Percentiles rank a stretch among this genome's conserved stretches.
Evolutionary conservation across 2,888 invertebrate species (phyloP).

Genomic region (Scaptomyza caliginosa): DNA sequence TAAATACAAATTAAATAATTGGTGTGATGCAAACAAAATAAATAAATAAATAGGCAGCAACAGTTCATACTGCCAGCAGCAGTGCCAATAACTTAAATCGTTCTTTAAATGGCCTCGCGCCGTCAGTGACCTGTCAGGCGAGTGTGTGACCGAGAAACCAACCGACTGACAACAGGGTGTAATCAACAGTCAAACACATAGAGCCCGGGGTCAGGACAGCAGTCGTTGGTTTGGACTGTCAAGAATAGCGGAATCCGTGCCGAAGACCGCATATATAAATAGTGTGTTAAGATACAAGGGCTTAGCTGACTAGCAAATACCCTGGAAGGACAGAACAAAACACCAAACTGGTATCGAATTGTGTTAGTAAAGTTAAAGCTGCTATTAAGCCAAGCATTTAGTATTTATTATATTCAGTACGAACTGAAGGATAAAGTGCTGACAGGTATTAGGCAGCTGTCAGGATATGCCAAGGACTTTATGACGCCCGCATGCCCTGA

Average conservation of each 20-base stretch:
- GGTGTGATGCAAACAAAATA: neutral
- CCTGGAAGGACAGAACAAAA: constrained; percentile 7
- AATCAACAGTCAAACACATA: constrained; percentile 37
- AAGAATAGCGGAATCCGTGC: neutral
- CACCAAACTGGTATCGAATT: neutral
- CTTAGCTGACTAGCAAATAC: neutral
- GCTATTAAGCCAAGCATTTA: neutral
- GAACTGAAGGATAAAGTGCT: constrained; percentile 18
- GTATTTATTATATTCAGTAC: neutral
- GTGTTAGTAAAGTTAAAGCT: neutral
- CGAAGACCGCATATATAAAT: neutral
- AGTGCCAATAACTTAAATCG: constrained; percentile 30
- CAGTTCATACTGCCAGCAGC: neutral
- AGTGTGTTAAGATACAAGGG: too few relatives aligned
- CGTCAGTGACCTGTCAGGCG: constrained; percentile 36
- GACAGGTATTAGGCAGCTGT: constrained; percentile 50
- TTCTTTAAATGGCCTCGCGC: constrained; percentile 26
- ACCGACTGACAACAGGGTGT: constrained; percentile 12
- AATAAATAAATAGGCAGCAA: neutral
- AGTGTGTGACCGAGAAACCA: constrained; percentile 11
- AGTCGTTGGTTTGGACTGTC: constrained; percentile 2
- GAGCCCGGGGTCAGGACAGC: neutral
- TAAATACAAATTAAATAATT: constrained; percentile 38
- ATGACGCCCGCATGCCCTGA: neutral
- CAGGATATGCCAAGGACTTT: constrained; percentile 11